Evolutionary conservation across 2,888 invertebrate species (phyloP), one percentile per base, ranked within the genome.

Genomic region (Bombyx huttoni): DNA sequence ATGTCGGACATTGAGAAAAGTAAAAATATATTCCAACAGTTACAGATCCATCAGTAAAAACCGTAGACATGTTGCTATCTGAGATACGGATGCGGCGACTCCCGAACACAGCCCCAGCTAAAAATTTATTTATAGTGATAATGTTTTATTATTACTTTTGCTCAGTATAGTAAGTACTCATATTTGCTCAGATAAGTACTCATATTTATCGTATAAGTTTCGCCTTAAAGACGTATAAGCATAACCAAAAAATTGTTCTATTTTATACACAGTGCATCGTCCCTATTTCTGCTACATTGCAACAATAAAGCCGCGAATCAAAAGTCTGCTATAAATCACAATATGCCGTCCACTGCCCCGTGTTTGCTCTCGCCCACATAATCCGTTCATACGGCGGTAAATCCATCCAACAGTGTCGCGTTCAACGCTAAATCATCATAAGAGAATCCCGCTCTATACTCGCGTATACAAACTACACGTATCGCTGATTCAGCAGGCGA

Each of bases 301-400:
- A 68, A 75, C 77, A 78, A 83, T 84, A 83, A 84, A 83, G 77
- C 78, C 75, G 81, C 81, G 85, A 81, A 85, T 87, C 87, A 87
- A 87, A 87, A 87, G 85, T 86, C 75, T 65, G 62, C 73, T 65
- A 66, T 87, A 88, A 82, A 83, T 86, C 79, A 81, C 81, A 85
- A 87, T 84, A 85, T 80, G 83, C 84, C 83, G 86, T 76, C 73
- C 81, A 78, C 77, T 81, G 83, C 80, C 82, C 81, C 82, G 79
- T 86, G 86, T 88, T 88, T 88, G 86, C 87, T 76, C 79, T 86
- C 86, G 86, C 87, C 87, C 87, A 88, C 87, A 84, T 88, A 88
- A 88, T 87, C 87, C 87, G 81, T 84, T 87, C 81, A 80, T 85
- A 78, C 78, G 81, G 73, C 86, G 74, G 85, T 88, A 88, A 88